Percentiles rank a stretch among this genome's conserved stretches.
These are phyloP conservation scores for Galago senegalensis DNA, from an alignment of 2,797 vertebrate genomes.

Conservation along the genomic window DNA sequence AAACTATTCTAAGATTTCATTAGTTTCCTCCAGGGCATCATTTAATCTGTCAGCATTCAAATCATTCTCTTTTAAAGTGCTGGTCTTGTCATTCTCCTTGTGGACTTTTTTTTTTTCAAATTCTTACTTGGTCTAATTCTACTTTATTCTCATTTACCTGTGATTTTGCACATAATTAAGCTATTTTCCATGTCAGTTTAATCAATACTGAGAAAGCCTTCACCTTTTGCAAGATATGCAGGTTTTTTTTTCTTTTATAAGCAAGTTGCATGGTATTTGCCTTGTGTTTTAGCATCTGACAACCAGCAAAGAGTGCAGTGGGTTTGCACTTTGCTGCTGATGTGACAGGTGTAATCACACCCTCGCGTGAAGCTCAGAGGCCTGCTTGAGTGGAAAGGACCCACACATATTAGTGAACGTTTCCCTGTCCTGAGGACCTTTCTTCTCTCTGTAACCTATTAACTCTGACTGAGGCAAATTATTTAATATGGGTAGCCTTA, in stretches of 20 bases:
- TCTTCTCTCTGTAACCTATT: not conserved
- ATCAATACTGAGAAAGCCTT: not conserved
- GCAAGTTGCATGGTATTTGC: not conserved
- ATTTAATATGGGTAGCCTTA: conserved; percentile 27
- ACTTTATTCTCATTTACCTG: not conserved
- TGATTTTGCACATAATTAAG: not conserved
- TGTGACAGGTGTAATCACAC: not conserved
- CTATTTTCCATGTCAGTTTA: conserved; percentile 9
- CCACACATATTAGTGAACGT: not conserved
- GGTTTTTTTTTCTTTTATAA: not conserved
- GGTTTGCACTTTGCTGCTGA: not conserved
- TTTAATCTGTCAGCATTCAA: not conserved
- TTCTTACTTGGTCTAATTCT: not conserved
- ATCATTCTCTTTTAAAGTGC: not conserved
- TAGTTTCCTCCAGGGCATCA: not conserved
- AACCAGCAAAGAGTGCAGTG: not conserved
- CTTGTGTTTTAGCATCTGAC: not conserved
- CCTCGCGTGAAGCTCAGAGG: not conserved
- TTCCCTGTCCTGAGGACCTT: not conserved
- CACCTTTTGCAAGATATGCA: not conserved
- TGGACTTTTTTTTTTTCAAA: not conserved
- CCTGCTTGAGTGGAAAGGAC: not conserved
- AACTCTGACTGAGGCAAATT: not conserved
- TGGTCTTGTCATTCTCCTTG: not conserved
- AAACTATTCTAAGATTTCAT: not conserved